A percentile compares a stretch with the other conserved stretches of the same genome.
phyloP scores from a whole-genome alignment of 2,113 vertebrate genomes.

The Nibea albiflora region DNA sequence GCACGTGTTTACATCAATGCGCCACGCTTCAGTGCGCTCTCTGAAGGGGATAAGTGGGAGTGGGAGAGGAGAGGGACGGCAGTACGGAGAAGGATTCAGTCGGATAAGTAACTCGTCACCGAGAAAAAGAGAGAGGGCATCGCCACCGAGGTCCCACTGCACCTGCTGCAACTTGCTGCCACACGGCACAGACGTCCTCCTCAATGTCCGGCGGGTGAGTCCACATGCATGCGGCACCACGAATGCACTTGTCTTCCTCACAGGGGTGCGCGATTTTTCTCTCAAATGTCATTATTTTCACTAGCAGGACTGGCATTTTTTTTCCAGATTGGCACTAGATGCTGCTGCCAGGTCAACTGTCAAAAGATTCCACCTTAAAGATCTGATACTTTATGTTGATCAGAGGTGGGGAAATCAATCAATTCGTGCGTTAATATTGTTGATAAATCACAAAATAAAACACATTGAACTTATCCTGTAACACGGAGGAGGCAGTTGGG shows the following conservation, averaged over 20 bases:
- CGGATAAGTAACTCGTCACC: conserved; percentile 58
- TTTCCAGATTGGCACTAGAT: conserved; percentile 1
- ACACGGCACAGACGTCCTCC: conserved; percentile 18
- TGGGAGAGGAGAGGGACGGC: conserved; percentile 59
- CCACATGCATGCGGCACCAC: not conserved
- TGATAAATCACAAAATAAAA: conserved; percentile 14
- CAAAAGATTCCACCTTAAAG: not conserved
- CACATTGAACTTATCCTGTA: conserved; percentile 56
- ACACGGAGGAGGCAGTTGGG: conserved; percentile 65
- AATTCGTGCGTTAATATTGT: not conserved
- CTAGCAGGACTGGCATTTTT: not conserved
- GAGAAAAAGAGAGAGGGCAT: conserved; percentile 37
- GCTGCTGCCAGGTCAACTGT: conserved; percentile 2
- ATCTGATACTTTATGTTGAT: not conserved
- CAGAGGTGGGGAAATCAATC: not conserved
- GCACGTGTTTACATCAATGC: conserved; percentile 62
- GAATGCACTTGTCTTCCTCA: not conserved
- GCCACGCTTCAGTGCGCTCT: conserved; percentile 73
- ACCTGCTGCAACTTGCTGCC: conserved; percentile 61
- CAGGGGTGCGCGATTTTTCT: not conserved
- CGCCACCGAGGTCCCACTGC: conserved; percentile 47
- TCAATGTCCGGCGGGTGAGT: conserved; percentile 73
- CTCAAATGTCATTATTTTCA: not conserved
- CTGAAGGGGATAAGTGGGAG: conserved; percentile 76
- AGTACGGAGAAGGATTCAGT: conserved; percentile 59